Evolutionary conservation across 2,797 vertebrate genomes (phyloP).

Genomic region (Spea hammondii): DNA sequence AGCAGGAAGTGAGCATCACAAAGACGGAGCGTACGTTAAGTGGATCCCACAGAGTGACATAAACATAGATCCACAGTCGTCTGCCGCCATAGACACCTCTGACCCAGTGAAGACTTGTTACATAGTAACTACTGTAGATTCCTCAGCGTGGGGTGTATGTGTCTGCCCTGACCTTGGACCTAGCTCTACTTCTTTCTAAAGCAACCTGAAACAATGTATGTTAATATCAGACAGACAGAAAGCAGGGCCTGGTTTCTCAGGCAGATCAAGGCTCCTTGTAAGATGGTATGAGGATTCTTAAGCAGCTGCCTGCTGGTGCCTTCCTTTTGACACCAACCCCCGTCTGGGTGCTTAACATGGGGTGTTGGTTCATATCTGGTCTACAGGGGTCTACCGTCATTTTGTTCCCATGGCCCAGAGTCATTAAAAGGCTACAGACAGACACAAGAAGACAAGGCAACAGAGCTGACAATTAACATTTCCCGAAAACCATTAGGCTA

Average conservation of each 20-base stretch:
- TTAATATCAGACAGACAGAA: conserved; percentile 5
- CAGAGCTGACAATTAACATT: no score
- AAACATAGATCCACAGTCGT: conserved; percentile 8
- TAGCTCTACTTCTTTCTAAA: conserved; percentile 22
- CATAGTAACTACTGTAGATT: conserved; percentile 22
- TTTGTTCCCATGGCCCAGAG: neutral
- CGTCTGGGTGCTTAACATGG: neutral
- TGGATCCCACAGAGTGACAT: neutral
- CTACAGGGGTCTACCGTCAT: neutral
- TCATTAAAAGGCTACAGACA: neutral
- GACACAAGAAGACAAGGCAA: neutral
- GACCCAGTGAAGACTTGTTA: conserved; percentile 5
- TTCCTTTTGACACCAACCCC: neutral
- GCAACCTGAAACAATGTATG: conserved; percentile 13
- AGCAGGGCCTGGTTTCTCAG: conserved; percentile 4
- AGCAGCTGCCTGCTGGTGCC: conserved; percentile 24
- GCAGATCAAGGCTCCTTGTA: neutral
- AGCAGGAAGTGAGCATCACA: neutral
- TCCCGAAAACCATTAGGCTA: no score
- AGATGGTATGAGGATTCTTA: neutral
- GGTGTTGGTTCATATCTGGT: neutral
- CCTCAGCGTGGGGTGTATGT: conserved; percentile 22
- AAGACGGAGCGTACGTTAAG: neutral
- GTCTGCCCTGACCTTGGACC: conserved; percentile 29
- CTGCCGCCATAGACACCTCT: conserved; percentile 12